Percentiles rank a stretch among this genome's conserved stretches.
These are phyloP conservation scores for Dynastes tityus DNA, from an alignment of 2,888 invertebrate genomes.

Conservation along the genomic window DNA sequence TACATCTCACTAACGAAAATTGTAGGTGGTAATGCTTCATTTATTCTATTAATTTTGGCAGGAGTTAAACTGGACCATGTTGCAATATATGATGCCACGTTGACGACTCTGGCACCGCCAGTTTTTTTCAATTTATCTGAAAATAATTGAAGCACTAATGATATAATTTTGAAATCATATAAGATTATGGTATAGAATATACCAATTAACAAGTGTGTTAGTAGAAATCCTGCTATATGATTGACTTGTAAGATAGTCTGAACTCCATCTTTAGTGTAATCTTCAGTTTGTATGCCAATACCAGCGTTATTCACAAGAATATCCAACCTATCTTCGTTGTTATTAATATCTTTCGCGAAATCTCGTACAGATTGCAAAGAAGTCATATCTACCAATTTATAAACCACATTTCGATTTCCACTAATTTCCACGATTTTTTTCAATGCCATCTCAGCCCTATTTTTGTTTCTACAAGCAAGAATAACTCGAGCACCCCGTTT, in stretches of 20 bases:
- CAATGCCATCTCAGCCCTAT: conserved; percentile 51
- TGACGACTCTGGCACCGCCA: conserved; percentile 60
- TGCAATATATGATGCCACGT: conserved; percentile 60
- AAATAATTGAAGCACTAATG: background rate
- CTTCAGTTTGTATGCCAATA: conserved; percentile 69
- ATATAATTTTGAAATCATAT: background rate
- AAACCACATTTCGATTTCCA: conserved; percentile 64
- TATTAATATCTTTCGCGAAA: conserved; percentile 76
- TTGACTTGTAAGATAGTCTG: conserved; percentile 71
- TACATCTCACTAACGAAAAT: conserved; percentile 11
- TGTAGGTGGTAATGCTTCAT: background rate
- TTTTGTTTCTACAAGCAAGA: conserved; percentile 71
- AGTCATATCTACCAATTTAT: conserved; percentile 72
- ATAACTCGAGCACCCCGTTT: conserved; percentile 72
- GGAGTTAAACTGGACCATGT: conserved; percentile 27
- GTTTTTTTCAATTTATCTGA: conserved; percentile 70
- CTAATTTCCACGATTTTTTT: conserved; percentile 62
- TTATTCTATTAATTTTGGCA: background rate
- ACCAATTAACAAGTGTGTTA: conserved; percentile 78
- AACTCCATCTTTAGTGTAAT: conserved; percentile 76
- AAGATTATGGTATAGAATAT: conserved; percentile 51
- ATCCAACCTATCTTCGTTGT: conserved; percentile 73
- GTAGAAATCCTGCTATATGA: conserved; percentile 68
- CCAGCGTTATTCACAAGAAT: conserved; percentile 80
- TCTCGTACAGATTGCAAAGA: conserved; percentile 74